These are phyloP conservation scores for Podarcis lilfordi DNA, from an alignment of 2,797 vertebrate species.

Conservation along the genomic window DNA sequence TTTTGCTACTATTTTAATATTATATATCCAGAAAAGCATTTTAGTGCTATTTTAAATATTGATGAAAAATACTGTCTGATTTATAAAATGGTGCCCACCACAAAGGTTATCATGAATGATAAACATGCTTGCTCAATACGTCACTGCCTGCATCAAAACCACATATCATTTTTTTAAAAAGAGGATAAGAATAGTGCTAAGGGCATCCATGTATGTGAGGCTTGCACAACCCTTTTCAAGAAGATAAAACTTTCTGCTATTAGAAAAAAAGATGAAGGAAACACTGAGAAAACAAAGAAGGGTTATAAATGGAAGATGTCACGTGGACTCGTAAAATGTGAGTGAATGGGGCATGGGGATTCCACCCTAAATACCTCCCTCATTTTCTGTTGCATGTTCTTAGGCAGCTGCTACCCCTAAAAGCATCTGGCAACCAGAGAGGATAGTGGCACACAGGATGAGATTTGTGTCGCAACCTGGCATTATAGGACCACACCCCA, in stretches of 20 bases:
- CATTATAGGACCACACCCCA: neutral
- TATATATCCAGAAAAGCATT: neutral
- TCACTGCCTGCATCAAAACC: neutral
- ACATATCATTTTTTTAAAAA: neutral
- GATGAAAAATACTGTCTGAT: neutral
- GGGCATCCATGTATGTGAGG: neutral
- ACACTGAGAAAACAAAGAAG: neutral
- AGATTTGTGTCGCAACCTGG: neutral
- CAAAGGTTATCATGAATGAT: neutral
- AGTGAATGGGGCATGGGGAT: neutral
- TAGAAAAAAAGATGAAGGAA: neutral
- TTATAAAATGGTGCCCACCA: neutral
- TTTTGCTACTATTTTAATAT: neutral
- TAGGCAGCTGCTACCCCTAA: neutral
- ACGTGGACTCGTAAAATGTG: neutral
- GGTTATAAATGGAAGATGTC: neutral
- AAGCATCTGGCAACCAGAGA: slow-evolving; percentile 22
- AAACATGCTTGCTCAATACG: no score
- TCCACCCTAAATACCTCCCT: neutral
- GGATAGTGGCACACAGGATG: neutral
- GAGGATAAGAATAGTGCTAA: neutral
- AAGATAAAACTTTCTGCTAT: neutral
- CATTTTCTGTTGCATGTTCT: neutral
- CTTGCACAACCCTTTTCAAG: neutral
- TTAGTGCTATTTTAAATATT: slow-evolving; percentile 7